phyloP scores from a whole-genome alignment of 2,797 vertebrate genomes.

The Ambastaia sidthimunki region DNA sequence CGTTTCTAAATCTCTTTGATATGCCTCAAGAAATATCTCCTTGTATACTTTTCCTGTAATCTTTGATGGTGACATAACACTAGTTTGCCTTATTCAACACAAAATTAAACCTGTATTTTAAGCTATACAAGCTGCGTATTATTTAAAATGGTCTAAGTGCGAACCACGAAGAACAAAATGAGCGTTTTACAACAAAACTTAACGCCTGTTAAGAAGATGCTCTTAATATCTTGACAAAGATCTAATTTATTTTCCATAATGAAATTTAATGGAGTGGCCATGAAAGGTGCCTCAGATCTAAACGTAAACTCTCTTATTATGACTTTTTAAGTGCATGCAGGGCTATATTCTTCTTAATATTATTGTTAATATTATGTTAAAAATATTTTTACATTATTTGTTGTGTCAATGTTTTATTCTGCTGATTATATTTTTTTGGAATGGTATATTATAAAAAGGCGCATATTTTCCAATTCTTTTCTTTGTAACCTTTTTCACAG shows the following conservation, averaged over 20 bases:
- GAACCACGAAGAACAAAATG: background rate
- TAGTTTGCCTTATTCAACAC: background rate
- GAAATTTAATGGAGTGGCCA: slow-evolving; percentile 1
- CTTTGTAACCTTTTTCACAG: slow-evolving; percentile 64
- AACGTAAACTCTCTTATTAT: background rate
- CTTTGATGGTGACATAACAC: slow-evolving; percentile 57
- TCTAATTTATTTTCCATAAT: background rate
- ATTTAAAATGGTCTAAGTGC: background rate
- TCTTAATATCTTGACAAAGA: slow-evolving; percentile 9
- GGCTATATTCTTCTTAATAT: background rate
- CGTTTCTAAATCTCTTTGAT: slow-evolving; percentile 64
- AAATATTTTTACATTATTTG: too few species aligned
- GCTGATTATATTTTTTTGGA: background rate
- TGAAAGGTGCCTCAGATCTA: slow-evolving; percentile 5
- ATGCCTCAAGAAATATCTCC: slow-evolving; percentile 49
- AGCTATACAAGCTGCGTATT: background rate
- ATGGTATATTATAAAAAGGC: background rate
- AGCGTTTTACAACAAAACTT: background rate
- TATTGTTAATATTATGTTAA: slow-evolving; percentile 9
- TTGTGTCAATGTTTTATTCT: background rate
- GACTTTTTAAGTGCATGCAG: background rate
- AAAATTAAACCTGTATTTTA: background rate
- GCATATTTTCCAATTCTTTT: background rate
- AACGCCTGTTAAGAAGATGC: slow-evolving; percentile 8
- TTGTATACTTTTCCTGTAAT: slow-evolving; percentile 50